phyloP scores from a whole-genome alignment of 1,140 invertebrate genomes.

The Melanaphis sacchari region DNA sequence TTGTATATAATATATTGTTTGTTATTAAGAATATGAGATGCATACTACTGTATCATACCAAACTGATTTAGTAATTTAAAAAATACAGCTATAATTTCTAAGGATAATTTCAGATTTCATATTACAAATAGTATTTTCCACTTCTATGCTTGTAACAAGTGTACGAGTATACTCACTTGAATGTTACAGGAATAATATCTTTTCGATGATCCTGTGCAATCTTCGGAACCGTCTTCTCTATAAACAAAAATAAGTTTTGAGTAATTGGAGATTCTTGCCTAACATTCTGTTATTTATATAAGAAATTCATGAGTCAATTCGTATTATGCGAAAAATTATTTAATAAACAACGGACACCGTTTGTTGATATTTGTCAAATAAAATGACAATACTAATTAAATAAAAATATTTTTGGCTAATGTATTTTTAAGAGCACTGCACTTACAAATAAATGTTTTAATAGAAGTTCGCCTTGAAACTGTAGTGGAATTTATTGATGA shows the following conservation, averaged over 20 bases:
- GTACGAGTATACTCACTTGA: constrained; percentile 72
- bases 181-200: constrained; percentile 91
- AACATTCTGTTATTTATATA: not conserved
- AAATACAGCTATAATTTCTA: not conserved
- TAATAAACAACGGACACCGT: not conserved
- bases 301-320: not conserved
- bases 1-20: too few relatives aligned
- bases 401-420: not conserved
- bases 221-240: constrained; percentile 57
- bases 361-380: constrained; percentile 3
- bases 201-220: constrained; percentile 77
- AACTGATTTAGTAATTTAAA: not conserved
- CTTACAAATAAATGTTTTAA: not conserved
- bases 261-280: not conserved
- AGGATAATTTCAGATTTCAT: not conserved
- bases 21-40: not conserved
- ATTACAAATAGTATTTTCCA: not conserved
- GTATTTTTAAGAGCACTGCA: not conserved
- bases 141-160: not conserved
- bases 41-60: not conserved
- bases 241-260: constrained; percentile 30
- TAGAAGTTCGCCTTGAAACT: not conserved
- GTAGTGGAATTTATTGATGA: not conserved
- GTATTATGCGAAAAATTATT: not conserved
- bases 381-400: not conserved